phyloP scores from a whole-genome alignment of 2,113 vertebrate genomes.

The Nansenia antarctica region DNA sequence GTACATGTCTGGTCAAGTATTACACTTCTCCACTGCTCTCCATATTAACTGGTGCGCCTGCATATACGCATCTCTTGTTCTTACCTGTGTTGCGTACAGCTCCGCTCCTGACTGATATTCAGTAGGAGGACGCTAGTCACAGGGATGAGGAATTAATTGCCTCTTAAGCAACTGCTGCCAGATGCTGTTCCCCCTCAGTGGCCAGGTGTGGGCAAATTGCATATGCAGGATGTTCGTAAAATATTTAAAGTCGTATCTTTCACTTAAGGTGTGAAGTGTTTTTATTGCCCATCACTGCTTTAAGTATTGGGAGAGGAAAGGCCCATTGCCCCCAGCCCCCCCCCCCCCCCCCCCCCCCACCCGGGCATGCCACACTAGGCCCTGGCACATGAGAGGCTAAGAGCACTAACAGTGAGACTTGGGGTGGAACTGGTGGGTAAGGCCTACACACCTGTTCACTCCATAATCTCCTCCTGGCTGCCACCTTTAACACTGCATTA shows the following conservation, averaged over 20 bases:
- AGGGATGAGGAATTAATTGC: slow-evolving; percentile 72
- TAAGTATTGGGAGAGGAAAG: slow-evolving; percentile 52
- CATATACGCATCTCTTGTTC: slow-evolving; percentile 4
- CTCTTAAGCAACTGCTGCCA: slow-evolving; percentile 76
- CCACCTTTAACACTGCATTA: slow-evolving; percentile 76
- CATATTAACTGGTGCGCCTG: background rate
- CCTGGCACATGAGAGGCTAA: slow-evolving; percentile 68
- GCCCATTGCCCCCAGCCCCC: slow-evolving; percentile 38
- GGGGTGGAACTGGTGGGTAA: slow-evolving; percentile 29
- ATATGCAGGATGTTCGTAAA: slow-evolving; percentile 76
- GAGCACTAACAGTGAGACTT: slow-evolving; percentile 43
- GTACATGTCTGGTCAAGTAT: background rate
- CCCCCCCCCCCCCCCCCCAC: no score
- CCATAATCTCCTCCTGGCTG: slow-evolving; percentile 56
- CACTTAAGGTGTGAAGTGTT: slow-evolving; percentile 75
- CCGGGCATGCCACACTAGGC: slow-evolving; percentile 36
- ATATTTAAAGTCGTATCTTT: slow-evolving; percentile 82
- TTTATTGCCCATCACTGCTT: slow-evolving; percentile 76
- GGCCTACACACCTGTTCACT: slow-evolving; percentile 65
- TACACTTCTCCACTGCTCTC: background rate
- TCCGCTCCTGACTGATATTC: slow-evolving; percentile 42
- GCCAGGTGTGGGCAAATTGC: slow-evolving; percentile 77
- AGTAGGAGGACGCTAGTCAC: slow-evolving; percentile 50
- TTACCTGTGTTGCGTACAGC: slow-evolving; percentile 33
- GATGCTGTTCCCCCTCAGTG: slow-evolving; percentile 73